Conservation (phyloP, 2,113 vertebrate species). For the Camelus bactrianus region DNA sequence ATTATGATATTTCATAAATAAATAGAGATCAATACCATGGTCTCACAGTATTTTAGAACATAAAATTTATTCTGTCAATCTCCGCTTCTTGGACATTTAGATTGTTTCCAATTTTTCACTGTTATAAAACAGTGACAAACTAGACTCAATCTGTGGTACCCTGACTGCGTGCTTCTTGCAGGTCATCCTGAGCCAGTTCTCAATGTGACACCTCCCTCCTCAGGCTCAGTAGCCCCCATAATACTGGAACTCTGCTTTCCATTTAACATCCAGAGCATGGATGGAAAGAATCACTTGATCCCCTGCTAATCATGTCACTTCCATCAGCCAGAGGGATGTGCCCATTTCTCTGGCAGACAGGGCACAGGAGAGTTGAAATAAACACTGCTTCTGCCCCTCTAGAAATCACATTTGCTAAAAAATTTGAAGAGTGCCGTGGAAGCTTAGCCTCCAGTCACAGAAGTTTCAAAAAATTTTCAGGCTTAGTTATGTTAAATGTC, state of each 20-base stretch:
- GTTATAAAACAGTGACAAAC: neutral
- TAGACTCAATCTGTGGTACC: too few relatives aligned
- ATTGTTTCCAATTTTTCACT: neutral
- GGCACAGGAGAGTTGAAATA: neutral
- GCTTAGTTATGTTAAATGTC: neutral
- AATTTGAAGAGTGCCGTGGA: neutral
- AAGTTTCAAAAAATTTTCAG: neutral
- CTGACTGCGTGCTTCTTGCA: neutral
- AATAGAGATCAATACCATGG: neutral
- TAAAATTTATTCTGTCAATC: neutral
- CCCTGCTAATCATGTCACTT: neutral
- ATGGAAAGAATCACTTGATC: neutral
- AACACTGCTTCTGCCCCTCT: neutral
- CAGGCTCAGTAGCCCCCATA: neutral
- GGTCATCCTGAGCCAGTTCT: neutral
- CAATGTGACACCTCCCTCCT: neutral
- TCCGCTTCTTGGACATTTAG: neutral
- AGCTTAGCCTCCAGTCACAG: neutral
- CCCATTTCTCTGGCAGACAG: neutral
- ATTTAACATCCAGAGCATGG: neutral
- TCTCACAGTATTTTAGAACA: neutral
- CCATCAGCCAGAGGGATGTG: neutral
- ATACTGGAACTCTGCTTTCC: neutral
- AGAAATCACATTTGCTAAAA: neutral
- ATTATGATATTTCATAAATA: neutral